These are phyloP conservation scores for Melieria picta DNA, from an alignment of 2,888 invertebrate genomes.

Conservation along the genomic window DNA sequence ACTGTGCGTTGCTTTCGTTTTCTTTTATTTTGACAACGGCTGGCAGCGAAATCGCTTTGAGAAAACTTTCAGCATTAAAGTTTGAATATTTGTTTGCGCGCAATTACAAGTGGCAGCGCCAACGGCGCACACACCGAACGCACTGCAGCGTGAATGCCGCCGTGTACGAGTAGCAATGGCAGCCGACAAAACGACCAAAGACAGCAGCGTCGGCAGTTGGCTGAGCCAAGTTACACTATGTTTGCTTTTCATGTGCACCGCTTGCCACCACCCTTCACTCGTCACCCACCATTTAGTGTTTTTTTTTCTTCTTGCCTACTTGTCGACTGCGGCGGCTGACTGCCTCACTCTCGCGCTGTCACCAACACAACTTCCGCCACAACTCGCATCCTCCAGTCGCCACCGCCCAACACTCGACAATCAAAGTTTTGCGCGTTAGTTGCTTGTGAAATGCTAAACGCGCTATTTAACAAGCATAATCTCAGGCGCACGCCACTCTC, in stretches of 20 bases:
- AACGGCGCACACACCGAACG: neutral
- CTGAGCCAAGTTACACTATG: too few relatives aligned
- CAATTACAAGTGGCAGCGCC: neutral
- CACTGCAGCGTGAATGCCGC: too few relatives aligned
- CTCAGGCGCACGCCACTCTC: constrained; percentile 13
- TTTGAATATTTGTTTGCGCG: neutral
- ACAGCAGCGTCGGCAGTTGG: neutral
- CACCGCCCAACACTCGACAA: neutral
- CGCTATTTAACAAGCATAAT: constrained; percentile 33
- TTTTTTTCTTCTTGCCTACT: neutral
- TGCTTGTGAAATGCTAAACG: constrained; percentile 17
- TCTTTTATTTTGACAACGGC: too few relatives aligned
- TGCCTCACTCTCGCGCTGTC: too few relatives aligned
- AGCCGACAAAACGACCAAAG: neutral
- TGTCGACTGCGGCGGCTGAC: neutral
- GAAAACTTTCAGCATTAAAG: neutral
- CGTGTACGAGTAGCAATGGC: too few relatives aligned
- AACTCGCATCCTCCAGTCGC: too few relatives aligned
- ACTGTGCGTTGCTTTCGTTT: neutral
- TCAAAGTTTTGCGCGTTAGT: constrained; percentile 5
- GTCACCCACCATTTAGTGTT: neutral
- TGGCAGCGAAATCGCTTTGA: neutral
- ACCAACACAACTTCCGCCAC: too few relatives aligned
- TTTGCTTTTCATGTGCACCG: too few relatives aligned
- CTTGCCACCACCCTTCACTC: too few relatives aligned